Conservation (phyloP, 2,888 invertebrate species). For the Drosophila parthenogenetica region DNA sequence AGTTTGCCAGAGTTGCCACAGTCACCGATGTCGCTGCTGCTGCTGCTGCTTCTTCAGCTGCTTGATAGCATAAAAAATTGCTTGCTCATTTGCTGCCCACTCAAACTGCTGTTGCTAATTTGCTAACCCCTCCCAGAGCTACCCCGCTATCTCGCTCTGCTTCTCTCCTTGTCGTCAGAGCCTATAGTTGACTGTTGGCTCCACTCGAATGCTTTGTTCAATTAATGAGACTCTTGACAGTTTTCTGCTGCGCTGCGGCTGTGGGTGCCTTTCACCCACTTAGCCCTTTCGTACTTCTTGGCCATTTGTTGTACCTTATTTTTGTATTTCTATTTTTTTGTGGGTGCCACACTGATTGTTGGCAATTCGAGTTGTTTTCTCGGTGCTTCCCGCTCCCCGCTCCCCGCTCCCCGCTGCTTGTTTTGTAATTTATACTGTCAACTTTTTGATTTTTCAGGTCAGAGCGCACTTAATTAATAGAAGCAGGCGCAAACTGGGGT, state of each 20-base stretch:
- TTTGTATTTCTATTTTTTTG: constrained; percentile 6
- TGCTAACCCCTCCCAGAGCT: neutral
- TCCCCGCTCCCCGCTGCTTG: constrained; percentile 27
- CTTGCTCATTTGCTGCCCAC: constrained; percentile 70
- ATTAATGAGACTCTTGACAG: constrained; percentile 83
- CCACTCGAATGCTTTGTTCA: constrained; percentile 80
- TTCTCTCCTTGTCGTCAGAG: neutral
- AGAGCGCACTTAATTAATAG: constrained; percentile 77
- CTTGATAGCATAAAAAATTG: constrained; percentile 62
- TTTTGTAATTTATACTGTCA: constrained; percentile 80
- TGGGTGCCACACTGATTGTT: constrained; percentile 44
- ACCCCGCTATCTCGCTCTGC: neutral
- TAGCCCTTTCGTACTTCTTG: constrained; percentile 16
- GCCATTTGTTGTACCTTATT: constrained; percentile 40
- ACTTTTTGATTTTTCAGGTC: constrained; percentile 81
- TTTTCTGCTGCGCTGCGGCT: constrained; percentile 61
- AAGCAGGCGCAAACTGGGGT: constrained; percentile 38
- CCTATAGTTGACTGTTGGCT: constrained; percentile 34
- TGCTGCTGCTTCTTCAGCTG: constrained; percentile 32
- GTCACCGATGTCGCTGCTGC: constrained; percentile 1
- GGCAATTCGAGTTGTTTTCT: constrained; percentile 45
- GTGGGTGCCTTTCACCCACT: constrained; percentile 14
- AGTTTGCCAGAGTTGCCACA: constrained; percentile 59
- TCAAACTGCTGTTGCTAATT: constrained; percentile 35
- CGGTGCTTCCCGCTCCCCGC: too few relatives aligned